phyloP scores from a whole-genome alignment of 2,888 invertebrate species.

The Abscondita cerata region DNA sequence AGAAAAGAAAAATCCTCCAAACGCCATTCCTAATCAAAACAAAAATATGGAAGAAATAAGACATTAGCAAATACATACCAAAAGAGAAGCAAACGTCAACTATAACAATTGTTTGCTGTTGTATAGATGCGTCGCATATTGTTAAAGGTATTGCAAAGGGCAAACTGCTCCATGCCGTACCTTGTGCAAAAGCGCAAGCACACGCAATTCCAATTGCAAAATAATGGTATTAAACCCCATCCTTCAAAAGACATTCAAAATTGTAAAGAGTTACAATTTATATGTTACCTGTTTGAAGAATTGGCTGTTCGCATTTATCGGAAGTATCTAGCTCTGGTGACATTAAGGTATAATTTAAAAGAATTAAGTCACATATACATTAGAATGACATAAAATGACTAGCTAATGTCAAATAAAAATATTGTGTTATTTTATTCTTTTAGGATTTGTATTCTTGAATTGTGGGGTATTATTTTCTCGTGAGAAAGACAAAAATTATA shows the following conservation, averaged over 20 bases:
- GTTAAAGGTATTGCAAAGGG: slow-evolving; percentile 51
- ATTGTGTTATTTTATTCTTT: too few relatives aligned
- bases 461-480: too few relatives aligned
- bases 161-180: slow-evolving; percentile 45
- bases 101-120: slow-evolving; percentile 36
- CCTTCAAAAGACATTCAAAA: slow-evolving; percentile 42
- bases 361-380: neutral
- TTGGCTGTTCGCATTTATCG: slow-evolving; percentile 13
- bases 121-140: slow-evolving; percentile 45
- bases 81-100: slow-evolving; percentile 44
- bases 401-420: neutral
- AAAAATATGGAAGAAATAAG: neutral
- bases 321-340: neutral
- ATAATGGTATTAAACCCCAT: slow-evolving; percentile 54
- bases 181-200: slow-evolving; percentile 46
- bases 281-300: slow-evolving; percentile 20
- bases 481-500: too few relatives aligned
- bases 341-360: slow-evolving; percentile 7
- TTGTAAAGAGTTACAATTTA: neutral
- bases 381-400: too few relatives aligned
- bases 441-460: too few relatives aligned
- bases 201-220: slow-evolving; percentile 49
- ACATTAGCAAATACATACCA: slow-evolving; percentile 34
- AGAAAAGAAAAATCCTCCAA: slow-evolving; percentile 53
- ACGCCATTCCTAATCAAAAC: slow-evolving; percentile 49